Percentiles rank a stretch among this genome's conserved stretches.
phyloP scores from a whole-genome alignment of 2,113 vertebrate genomes.

The Tetrax tetrax region DNA sequence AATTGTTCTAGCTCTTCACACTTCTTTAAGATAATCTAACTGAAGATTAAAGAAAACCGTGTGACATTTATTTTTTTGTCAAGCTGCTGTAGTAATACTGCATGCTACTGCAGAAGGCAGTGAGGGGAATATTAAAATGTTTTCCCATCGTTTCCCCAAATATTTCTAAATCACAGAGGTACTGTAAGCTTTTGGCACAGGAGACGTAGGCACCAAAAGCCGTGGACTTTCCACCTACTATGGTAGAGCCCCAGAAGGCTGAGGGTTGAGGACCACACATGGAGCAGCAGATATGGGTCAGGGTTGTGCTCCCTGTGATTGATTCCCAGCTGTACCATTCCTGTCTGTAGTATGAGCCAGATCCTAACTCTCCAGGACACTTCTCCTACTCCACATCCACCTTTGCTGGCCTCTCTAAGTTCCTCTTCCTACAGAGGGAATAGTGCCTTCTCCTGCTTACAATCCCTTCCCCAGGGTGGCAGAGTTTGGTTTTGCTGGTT shows the following conservation, averaged over 20 bases:
- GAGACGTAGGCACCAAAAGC: background rate
- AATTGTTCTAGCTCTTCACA: background rate
- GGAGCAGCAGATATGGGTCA: background rate
- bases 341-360: background rate
- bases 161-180: background rate
- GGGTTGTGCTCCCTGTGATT: background rate
- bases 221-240: fast-evolving
- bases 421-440: background rate
- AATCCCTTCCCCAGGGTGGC: background rate
- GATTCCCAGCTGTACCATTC: background rate
- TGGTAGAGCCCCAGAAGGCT: background rate
- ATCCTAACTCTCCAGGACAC: background rate
- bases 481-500: background rate
- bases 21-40: background rate
- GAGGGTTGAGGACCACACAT: fast-evolving
- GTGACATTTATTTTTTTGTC: background rate
- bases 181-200: background rate
- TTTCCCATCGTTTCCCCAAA: background rate
- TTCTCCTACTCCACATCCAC: background rate
- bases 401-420: background rate
- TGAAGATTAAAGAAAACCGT: background rate
- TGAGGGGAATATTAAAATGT: background rate
- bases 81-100: background rate
- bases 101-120: background rate
- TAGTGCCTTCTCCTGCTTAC: background rate